phyloP scores from a whole-genome alignment of 1,140 invertebrate genomes.

The Aphaenogaster floridana region DNA sequence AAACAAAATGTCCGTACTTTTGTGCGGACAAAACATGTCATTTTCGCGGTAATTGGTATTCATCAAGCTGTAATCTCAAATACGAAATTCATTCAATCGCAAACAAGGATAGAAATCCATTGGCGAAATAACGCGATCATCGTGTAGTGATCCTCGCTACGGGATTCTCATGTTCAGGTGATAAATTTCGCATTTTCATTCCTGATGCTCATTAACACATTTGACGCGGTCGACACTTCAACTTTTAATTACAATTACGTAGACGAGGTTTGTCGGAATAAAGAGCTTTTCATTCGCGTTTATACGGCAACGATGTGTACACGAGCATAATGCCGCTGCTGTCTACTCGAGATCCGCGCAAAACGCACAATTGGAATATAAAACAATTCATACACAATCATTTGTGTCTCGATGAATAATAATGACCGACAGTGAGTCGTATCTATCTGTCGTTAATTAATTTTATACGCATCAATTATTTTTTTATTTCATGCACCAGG shows the following conservation, averaged over 20 bases:
- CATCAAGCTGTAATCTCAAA: slow-evolving; percentile 21
- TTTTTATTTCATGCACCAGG: slow-evolving; percentile 28
- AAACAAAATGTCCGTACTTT: slow-evolving; percentile 14
- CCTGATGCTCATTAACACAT: slow-evolving; percentile 43
- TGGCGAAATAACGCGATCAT: slow-evolving; percentile 42
- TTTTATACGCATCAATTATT: slow-evolving; percentile 65
- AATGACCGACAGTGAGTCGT: slow-evolving; percentile 36
- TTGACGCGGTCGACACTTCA: slow-evolving; percentile 50
- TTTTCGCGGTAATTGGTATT: slow-evolving; percentile 34
- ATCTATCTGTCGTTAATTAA: slow-evolving; percentile 61
- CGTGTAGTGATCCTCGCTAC: slow-evolving; percentile 2
- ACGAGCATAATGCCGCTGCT: background rate
- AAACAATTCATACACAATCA: slow-evolving; percentile 59
- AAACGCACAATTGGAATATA: slow-evolving; percentile 26
- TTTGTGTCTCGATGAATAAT: slow-evolving; percentile 62
- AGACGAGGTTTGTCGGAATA: slow-evolving; percentile 17
- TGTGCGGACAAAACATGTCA: slow-evolving; percentile 6
- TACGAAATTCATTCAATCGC: slow-evolving; percentile 45
- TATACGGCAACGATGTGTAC: slow-evolving; percentile 31
- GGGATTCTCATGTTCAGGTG: slow-evolving; percentile 9
- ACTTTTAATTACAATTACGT: slow-evolving; percentile 59
- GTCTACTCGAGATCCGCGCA: slow-evolving; percentile 15
- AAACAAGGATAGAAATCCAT: slow-evolving; percentile 3
- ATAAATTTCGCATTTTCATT: slow-evolving; percentile 43
- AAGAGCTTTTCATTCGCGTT: slow-evolving; percentile 49